Conservation (phyloP, 2,888 invertebrate species). For the Drosophila heteroneura region DNA sequence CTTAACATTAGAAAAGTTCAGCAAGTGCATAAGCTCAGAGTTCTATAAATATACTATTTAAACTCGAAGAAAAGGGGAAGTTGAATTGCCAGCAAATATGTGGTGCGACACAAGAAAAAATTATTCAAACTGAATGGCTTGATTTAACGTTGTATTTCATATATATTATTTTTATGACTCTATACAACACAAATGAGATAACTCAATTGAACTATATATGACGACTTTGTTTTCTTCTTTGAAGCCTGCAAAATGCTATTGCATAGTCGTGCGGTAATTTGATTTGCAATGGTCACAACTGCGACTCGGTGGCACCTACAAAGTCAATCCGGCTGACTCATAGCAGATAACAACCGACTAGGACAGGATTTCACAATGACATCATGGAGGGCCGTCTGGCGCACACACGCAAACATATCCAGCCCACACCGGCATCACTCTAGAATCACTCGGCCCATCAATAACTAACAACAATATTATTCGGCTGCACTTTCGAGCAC, state of each 20-base stretch:
- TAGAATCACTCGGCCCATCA: background rate
- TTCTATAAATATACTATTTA: background rate
- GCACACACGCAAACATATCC: background rate
- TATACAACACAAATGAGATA: slow-evolving; percentile 32
- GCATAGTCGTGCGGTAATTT: slow-evolving; percentile 42
- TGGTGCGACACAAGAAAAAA: background rate
- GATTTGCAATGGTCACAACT: slow-evolving; percentile 46
- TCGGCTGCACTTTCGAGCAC: slow-evolving; percentile 12
- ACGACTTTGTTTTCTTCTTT: slow-evolving; percentile 3
- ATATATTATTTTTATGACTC: slow-evolving; percentile 16
- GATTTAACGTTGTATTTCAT: background rate
- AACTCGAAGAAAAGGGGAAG: background rate
- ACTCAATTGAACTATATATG: slow-evolving; percentile 18
- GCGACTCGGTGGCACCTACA: slow-evolving; percentile 25
- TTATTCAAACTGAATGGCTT: background rate
- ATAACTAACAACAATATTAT: background rate
- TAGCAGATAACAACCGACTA: slow-evolving; percentile 15
- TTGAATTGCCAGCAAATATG: background rate
- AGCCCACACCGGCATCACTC: background rate
- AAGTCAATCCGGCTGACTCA: slow-evolving; percentile 47
- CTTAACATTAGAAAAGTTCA: background rate
- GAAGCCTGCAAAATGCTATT: slow-evolving; percentile 52
- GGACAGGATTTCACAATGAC: slow-evolving; percentile 61
- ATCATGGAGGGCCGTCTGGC: slow-evolving; percentile 43
- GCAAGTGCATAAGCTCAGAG: background rate